Percentiles rank a stretch among this genome's conserved stretches.
These are phyloP conservation scores for Lithobates sylvaticus DNA, from an alignment of 2,797 vertebrate species.

Conservation along the genomic window DNA sequence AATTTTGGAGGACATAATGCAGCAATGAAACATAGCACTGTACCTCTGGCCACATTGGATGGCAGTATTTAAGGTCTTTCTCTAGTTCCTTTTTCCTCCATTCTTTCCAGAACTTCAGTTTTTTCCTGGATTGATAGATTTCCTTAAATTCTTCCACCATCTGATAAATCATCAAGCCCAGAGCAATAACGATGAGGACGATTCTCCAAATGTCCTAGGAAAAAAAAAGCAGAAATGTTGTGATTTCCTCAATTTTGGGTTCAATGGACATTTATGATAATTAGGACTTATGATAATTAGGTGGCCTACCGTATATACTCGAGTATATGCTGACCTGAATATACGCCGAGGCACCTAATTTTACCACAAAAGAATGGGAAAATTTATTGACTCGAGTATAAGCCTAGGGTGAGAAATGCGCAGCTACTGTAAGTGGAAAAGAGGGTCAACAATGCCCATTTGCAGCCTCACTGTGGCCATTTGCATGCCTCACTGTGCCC, in stretches of 20 bases:
- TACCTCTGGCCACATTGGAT: constrained; percentile 62
- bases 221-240: background rate
- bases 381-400: no score
- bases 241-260: no score
- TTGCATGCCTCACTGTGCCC: no score
- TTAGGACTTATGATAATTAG: no score
- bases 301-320: no score
- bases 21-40: background rate
- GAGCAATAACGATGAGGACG: constrained; percentile 41
- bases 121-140: constrained; percentile 54
- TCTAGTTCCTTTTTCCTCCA: constrained; percentile 58
- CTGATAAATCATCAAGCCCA: constrained; percentile 55
- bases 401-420: no score
- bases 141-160: constrained; percentile 60
- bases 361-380: no score
- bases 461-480: no score
- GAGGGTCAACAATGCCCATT: no score
- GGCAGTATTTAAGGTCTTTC: constrained; percentile 54
- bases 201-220: constrained; percentile 58
- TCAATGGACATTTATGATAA: background rate
- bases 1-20: background rate
- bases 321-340: no score
- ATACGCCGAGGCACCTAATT: no score
- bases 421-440: no score
- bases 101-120: constrained; percentile 47